Percentiles rank a stretch among this genome's conserved stretches.
Conservation (phyloP, 1,140 invertebrate genomes). For the Sitophilus oryzae region DNA sequence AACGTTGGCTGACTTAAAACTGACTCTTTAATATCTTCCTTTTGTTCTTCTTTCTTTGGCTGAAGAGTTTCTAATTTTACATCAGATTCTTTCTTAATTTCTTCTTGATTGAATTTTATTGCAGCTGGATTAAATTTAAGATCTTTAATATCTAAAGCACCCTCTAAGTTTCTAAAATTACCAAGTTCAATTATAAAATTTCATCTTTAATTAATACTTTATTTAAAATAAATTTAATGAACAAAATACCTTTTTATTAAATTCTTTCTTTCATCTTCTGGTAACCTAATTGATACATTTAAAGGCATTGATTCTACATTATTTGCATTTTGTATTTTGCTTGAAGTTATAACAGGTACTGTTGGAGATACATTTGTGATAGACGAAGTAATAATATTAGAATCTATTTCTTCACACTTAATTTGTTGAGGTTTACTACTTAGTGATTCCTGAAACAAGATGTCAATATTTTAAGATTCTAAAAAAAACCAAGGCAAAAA, state of each 20-base stretch:
- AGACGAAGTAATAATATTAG: constrained; percentile 20
- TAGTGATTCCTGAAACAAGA: constrained; percentile 8
- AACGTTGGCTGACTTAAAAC: constrained; percentile 6
- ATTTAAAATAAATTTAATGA: background rate
- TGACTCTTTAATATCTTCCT: constrained; percentile 23
- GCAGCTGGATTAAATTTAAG: constrained; percentile 32
- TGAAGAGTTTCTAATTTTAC: constrained; percentile 43
- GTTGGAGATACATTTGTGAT: constrained; percentile 31
- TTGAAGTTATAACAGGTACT: constrained; percentile 33
- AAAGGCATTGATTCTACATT: constrained; percentile 33
- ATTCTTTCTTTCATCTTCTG: constrained; percentile 42
- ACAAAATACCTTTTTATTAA: constrained; percentile 35
- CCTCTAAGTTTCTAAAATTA: constrained; percentile 37
- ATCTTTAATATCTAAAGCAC: constrained; percentile 28
- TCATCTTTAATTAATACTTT: too few species aligned
- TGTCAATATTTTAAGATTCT: background rate
- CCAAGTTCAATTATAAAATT: too few species aligned
- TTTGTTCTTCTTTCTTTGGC: constrained; percentile 40
- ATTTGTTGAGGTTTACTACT: background rate
- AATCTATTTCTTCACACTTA: constrained; percentile 19
- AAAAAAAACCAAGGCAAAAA: too few species aligned
- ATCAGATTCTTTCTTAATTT: constrained; percentile 27
- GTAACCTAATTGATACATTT: constrained; percentile 42
- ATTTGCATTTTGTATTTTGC: constrained; percentile 21
- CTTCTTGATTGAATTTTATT: constrained; percentile 22